Evolutionary conservation across 2,888 invertebrate genomes (phyloP).

Genomic region (Xanthia icteritia): DNA sequence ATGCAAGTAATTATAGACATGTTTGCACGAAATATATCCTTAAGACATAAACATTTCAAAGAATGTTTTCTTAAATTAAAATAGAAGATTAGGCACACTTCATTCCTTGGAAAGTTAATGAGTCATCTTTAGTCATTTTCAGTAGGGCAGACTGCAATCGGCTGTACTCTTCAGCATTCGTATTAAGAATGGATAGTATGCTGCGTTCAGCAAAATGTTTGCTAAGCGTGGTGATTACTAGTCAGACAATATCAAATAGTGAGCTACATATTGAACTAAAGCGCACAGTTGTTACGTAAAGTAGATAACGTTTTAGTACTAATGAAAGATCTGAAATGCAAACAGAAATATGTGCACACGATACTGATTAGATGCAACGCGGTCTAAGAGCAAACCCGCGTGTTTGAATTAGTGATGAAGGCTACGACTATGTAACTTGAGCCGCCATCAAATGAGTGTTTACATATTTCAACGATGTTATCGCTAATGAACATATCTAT

Average conservation of each 20-base stretch:
- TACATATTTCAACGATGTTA: constrained; percentile 49
- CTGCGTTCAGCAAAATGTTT: not conserved
- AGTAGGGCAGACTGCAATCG: not conserved
- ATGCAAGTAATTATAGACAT: constrained; percentile 41
- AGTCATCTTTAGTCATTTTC: not conserved
- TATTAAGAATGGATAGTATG: not conserved
- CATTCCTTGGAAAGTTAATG: not conserved
- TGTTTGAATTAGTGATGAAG: constrained; percentile 52
- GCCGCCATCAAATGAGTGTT: constrained; percentile 45
- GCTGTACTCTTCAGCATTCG: not conserved
- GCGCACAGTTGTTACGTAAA: not conserved
- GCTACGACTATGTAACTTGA: constrained; percentile 44
- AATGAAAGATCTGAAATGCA: constrained; percentile 43
- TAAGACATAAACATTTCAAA: constrained; percentile 10
- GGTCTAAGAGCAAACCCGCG: constrained; percentile 45
- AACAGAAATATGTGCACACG: constrained; percentile 40
- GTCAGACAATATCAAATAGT: not conserved
- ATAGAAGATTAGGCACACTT: not conserved
- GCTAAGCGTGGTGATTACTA: too few species aligned
- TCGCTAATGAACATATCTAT: constrained; percentile 47
- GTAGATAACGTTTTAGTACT: constrained; percentile 24
- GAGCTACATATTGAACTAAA: not conserved
- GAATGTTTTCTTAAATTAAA: constrained; percentile 14
- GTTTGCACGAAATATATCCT: constrained; percentile 16
- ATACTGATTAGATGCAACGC: constrained; percentile 63